These are phyloP conservation scores for Carcinoscorpius rotundicauda DNA, from an alignment of 1,140 invertebrate genomes.

Conservation along the genomic window DNA sequence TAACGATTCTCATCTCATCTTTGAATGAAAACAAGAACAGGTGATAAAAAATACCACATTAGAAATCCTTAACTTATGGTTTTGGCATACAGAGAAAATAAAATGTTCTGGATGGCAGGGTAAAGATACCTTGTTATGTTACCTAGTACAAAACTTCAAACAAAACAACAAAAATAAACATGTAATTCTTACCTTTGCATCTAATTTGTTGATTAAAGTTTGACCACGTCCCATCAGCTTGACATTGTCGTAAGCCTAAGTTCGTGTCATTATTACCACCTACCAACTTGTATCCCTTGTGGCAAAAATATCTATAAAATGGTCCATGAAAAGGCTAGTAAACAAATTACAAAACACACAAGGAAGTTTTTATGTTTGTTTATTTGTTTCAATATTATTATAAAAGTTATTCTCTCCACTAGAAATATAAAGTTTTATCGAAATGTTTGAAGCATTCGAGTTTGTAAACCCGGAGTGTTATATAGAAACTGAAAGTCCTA, in stretches of 20 bases:
- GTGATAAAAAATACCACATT: conserved; percentile 1
- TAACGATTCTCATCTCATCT: no score
- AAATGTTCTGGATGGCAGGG: no score
- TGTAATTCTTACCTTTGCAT: conserved; percentile 5
- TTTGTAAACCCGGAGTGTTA: no score
- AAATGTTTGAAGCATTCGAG: no score
- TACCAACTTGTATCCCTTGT: conserved; percentile 8
- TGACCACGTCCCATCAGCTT: conserved; percentile 10
- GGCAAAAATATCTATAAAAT: conserved; percentile 11
- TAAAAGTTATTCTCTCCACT: no score
- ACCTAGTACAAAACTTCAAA: no score
- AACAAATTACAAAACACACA: neutral
- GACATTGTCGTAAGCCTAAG: conserved; percentile 7
- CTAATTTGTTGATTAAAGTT: neutral
- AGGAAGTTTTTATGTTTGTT: neutral
- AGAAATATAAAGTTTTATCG: no score
- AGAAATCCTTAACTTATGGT: neutral
- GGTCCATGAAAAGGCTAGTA: neutral
- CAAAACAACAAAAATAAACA: no score
- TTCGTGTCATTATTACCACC: neutral
- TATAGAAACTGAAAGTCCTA: no score
- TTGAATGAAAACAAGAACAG: neutral
- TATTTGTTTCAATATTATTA: neutral
- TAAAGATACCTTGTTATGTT: no score
- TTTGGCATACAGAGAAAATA: neutral